Evolutionary conservation across 2,888 invertebrate genomes (phyloP), one percentile per base, ranked within the genome.

Genomic region (Tethea ocularis): DNA sequence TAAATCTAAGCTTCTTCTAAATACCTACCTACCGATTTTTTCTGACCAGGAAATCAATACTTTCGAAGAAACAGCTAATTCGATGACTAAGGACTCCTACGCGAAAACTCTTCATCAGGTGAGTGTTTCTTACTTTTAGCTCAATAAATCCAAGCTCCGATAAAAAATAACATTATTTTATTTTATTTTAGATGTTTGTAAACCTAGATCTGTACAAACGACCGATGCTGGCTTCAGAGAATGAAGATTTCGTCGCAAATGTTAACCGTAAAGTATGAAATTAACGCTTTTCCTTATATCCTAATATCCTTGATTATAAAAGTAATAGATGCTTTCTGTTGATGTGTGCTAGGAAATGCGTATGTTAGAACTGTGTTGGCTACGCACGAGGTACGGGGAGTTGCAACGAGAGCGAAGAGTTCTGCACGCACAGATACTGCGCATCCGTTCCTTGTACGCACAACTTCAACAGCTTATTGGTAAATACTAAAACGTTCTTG

Each of bases 181-280:
- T n/a, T 69, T 61, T 24, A 60, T 87, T 88, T 26, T 72, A 94
- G 94, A 72, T 93, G 72, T 89, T 94, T 69, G 80, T 90, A 58
- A 83, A 84, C 68, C 71, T 94, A 70, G 85, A 93, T 65, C 69
- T 94, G 20, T 89, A 94, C 75, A 82, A 88, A 74, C 85, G 93
- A 58, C 87, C 94, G 54, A 78, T 91, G 69, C 67, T 93, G 36
- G 94, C 94, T 0, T 78, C 89, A 0, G 94, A 94, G 66, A 94
- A 94, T 71, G 94, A 94, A 80, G 94, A 94, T 69, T 94, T 94
- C 63, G 80, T 94, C 33, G 94, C 94, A 6, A 94, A 93, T 74
- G 89, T 94, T 17, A 94, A 94, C 66, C 86, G 94, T 76, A 94
- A 94, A 89, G 94, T 94, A 78, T 63, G 57, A n/a, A 61, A n/a